Conservation (phyloP, 2,888 invertebrate species). For the Metacarcinus magister region DNA sequence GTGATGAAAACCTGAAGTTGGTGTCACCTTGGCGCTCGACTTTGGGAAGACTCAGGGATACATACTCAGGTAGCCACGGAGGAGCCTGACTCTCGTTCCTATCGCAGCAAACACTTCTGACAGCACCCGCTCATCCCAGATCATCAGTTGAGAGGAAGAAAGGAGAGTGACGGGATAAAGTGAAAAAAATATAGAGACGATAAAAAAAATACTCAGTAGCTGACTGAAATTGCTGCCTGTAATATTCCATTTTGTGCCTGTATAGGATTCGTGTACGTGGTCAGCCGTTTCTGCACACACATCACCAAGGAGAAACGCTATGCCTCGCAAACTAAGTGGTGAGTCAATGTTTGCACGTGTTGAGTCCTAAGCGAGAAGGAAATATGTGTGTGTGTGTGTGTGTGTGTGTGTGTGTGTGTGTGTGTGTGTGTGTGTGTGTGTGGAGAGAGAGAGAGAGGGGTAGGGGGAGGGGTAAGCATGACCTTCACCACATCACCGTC, state of each 20-base stretch:
- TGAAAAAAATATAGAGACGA: background rate
- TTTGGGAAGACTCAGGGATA: background rate
- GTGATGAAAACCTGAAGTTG: background rate
- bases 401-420: background rate
- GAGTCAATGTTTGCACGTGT: background rate
- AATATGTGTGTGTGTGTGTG: background rate
- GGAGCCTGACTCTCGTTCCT: background rate
- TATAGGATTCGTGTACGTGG: too few species aligned
- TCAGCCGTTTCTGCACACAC: background rate
- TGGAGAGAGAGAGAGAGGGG: background rate
- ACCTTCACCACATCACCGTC: background rate
- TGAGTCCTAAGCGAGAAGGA: background rate
- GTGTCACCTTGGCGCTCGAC: background rate
- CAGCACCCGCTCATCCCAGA: background rate
- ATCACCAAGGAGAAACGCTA: background rate
- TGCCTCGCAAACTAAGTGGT: constrained; percentile 64
- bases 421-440: background rate
- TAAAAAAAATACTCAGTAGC: background rate
- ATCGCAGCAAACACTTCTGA: background rate
- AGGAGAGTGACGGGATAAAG: background rate
- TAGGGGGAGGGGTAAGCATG: background rate
- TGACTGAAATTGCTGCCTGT: background rate
- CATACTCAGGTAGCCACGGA: background rate
- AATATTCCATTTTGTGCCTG: background rate
- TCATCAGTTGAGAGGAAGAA: background rate